phyloP scores from a whole-genome alignment of 1,140 invertebrate genomes.

The Nylanderia fulva region DNA sequence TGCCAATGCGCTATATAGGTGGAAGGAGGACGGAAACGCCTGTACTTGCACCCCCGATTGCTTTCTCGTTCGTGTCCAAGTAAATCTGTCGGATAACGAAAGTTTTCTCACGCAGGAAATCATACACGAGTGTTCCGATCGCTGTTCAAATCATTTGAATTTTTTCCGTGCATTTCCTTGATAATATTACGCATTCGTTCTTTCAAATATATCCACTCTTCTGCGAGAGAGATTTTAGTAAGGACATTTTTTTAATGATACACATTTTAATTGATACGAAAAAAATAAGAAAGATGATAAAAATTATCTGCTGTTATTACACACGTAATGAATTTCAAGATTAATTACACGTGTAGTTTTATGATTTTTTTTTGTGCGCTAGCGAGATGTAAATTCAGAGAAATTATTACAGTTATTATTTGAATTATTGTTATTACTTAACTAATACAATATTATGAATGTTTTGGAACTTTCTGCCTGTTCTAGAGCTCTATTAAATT shows the following conservation, averaged over 20 bases:
- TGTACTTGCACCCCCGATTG: slow-evolving; percentile 37
- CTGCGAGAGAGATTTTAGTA: background rate
- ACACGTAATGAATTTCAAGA: background rate
- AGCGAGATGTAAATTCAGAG: background rate
- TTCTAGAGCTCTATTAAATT: background rate
- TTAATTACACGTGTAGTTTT: background rate
- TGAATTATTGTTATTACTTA: slow-evolving; percentile 76
- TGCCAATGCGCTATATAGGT: background rate
- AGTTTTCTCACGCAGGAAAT: background rate
- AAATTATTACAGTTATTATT: slow-evolving; percentile 72
- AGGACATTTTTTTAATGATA: background rate
- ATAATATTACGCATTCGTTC: background rate
- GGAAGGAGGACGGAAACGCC: slow-evolving; percentile 29
- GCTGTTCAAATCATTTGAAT: background rate
- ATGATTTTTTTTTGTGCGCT: background rate
- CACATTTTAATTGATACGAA: background rate
- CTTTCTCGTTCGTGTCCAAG: slow-evolving; percentile 6
- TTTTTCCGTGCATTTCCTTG: background rate
- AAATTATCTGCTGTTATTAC: background rate
- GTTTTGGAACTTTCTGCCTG: background rate
- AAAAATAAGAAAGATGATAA: background rate
- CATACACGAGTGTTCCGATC: background rate
- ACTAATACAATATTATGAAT: background rate
- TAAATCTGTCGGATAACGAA: slow-evolving; percentile 37
- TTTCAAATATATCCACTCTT: background rate